Evolutionary conservation across 2,797 vertebrate genomes (phyloP).

Genomic region (Staurois parvus): DNA sequence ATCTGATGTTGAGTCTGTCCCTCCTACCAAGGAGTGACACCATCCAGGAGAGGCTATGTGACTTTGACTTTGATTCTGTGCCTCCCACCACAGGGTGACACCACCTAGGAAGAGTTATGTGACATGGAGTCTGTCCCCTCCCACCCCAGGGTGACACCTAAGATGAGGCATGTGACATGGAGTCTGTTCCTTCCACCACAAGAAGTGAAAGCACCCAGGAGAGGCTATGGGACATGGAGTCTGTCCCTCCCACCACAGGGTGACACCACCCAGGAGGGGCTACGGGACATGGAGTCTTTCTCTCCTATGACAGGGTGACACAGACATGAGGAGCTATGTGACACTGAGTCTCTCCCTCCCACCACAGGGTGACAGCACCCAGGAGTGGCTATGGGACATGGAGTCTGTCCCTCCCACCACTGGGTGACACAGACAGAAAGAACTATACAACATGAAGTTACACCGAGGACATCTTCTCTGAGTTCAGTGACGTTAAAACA

Average conservation of each 20-base stretch:
- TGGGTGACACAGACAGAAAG: not conserved
- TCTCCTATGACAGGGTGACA: not conserved
- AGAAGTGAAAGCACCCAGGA: constrained; percentile 6
- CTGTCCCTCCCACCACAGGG: not conserved
- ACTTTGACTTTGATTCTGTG: not conserved
- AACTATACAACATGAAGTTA: not conserved
- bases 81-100: no score
- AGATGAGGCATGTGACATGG: not conserved
- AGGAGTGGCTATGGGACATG: not conserved
- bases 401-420: not conserved
- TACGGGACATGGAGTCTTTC: not conserved
- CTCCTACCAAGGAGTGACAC: not conserved
- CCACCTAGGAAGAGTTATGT: not conserved
- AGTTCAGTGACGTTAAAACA: not conserved
- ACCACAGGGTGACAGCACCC: not conserved
- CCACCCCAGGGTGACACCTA: constrained; percentile 3
- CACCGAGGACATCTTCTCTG: not conserved
- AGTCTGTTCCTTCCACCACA: not conserved
- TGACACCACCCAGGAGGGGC: no score
- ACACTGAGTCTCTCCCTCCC: not conserved
- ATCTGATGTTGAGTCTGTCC: not conserved
- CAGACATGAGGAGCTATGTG: not conserved
- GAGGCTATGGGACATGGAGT: not conserved
- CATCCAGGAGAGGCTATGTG: not conserved
- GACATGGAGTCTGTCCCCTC: constrained; percentile 27